phyloP scores from a whole-genome alignment of 2,888 invertebrate species.

The Zele albiditarsus region DNA sequence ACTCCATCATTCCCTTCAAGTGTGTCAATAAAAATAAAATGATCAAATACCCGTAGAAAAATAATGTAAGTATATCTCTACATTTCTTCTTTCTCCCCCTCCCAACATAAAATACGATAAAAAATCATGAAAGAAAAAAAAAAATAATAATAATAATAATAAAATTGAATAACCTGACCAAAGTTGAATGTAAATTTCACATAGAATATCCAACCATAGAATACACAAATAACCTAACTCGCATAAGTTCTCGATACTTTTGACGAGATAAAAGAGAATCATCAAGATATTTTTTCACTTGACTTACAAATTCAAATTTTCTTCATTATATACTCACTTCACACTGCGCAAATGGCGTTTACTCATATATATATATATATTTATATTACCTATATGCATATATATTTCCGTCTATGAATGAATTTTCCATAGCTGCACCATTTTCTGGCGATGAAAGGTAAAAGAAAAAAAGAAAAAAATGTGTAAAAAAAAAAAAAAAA shows the following conservation, averaged over 20 bases:
- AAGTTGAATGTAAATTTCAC: too few species aligned
- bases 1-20: too few species aligned
- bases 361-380: not conserved
- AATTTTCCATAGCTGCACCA: not conserved
- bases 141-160: too few species aligned
- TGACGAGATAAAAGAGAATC: not conserved
- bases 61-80: too few species aligned
- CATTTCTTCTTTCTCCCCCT: too few species aligned
- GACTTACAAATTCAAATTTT: constrained; percentile 2
- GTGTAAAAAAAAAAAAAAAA: not conserved
- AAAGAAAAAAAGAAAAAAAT: not conserved
- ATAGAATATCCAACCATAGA: too few species aligned
- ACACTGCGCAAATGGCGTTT: not conserved
- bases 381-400: not conserved
- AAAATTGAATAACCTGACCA: too few species aligned
- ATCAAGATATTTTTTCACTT: not conserved
- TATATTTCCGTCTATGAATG: not conserved
- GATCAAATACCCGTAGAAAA: too few species aligned
- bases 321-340: not conserved
- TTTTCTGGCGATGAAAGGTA: not conserved
- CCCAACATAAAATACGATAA: too few species aligned
- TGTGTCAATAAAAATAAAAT: too few species aligned
- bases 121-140: too few species aligned
- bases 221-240: too few species aligned
- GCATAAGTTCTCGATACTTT: not conserved